Base-by-base conservation (phyloP, 2,113 vertebrate genomes). In the Miniopterus natalensis region DNA sequence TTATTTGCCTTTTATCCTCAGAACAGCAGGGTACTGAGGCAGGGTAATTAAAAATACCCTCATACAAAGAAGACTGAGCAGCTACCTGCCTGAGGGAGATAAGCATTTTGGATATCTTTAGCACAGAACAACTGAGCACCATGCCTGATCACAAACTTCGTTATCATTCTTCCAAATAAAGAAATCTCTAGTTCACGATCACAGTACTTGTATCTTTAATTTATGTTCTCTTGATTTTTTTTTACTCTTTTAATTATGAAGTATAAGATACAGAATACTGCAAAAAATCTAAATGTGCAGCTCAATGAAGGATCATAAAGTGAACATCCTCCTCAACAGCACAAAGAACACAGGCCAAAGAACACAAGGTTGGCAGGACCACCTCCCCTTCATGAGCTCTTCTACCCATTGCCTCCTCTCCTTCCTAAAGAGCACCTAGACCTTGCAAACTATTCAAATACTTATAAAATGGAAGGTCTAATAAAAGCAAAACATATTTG, bases 1-100 rank as follows among this genome's bases (percentile, higher is more conserved):
- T 84, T 68, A 65, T 31, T 90, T 12, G 1, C 23, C 68, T 88
- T 92, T 93, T 93, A n/a, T 95, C 36, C 36, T 87, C 42, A 36
- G 80, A 45, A 81, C 6, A 61, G 42, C 21, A 42, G 53, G 29
- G 10, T 36, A 29, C n/a, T 70, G 47, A 65, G 18, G 61, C 8
- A 80, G 31, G 71, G 25, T 36, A 92, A 84, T 93, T 91, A 87
- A 79, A 86, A 57, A 57, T 42, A 42, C n/a, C 10, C 12, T 81
- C 20, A 27, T 31, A 40, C 5, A 74, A 84, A 63, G 59, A 36
- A 71, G 29, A 71, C 10, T 49, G 21, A 92, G 12, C 13, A 84
- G 49, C 13, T 57, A 31, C 2, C 36, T 87, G 29, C 11, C 11
- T 71, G 20, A 20, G 40, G 29, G 84, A 91, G 40, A 66, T 20